Evolutionary conservation across 2,797 vertebrate species (phyloP).

Genomic region (Chromobotia macracanthus): DNA sequence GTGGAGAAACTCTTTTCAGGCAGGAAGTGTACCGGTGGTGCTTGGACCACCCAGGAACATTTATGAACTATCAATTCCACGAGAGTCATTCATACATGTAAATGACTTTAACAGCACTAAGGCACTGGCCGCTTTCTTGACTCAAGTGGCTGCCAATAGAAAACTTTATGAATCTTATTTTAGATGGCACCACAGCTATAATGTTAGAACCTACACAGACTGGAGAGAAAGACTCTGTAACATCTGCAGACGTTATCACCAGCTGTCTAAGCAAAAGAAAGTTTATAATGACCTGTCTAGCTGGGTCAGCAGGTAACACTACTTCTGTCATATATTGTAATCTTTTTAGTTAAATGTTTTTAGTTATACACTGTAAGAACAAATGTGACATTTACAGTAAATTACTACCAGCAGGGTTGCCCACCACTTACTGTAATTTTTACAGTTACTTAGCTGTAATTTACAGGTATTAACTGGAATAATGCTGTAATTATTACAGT

Average conservation of each 20-base stretch:
- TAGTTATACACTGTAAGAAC: not conserved
- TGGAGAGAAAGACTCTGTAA: slow-evolving; percentile 86
- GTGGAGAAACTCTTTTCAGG: slow-evolving; percentile 84
- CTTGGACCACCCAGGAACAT: slow-evolving; percentile 80
- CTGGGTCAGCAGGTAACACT: slow-evolving; percentile 74
- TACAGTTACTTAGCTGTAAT: no score
- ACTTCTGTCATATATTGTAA: not conserved
- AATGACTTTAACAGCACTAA: slow-evolving; percentile 78
- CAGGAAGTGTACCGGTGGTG: slow-evolving; percentile 82
- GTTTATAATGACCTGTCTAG: slow-evolving; percentile 77
- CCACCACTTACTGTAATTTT: no score
- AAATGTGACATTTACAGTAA: not conserved
- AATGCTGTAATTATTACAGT: no score
- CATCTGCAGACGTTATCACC: slow-evolving; percentile 76
- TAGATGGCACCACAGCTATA: slow-evolving; percentile 74
- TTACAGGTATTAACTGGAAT: no score
- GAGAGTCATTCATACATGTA: slow-evolving; percentile 84
- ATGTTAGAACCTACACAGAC: slow-evolving; percentile 72
- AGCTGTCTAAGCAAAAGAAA: slow-evolving; percentile 64
- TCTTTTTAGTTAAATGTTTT: not conserved
- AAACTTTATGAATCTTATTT: slow-evolving; percentile 76
- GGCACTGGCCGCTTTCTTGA: slow-evolving; percentile 78
- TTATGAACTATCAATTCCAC: slow-evolving; percentile 80
- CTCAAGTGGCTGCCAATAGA: slow-evolving; percentile 70
- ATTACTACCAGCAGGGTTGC: no score